A percentile compares a stretch with the other conserved stretches of the same genome.
Evolutionary conservation across 2,888 invertebrate genomes (phyloP).

Genomic region (Trichacis sp.): DNA sequence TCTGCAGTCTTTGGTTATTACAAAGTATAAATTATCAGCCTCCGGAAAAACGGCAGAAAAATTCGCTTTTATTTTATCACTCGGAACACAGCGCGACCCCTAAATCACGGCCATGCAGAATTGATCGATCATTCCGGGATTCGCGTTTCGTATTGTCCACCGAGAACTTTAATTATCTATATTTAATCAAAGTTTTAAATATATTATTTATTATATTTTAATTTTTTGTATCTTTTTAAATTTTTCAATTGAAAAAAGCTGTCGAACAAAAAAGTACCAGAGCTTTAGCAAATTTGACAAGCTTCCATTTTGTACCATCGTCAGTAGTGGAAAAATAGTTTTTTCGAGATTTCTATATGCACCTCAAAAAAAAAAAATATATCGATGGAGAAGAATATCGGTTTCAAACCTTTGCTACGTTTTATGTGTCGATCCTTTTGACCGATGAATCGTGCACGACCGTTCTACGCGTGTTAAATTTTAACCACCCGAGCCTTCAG

Average conservation of each 20-base stretch:
- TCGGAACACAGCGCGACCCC: neutral
- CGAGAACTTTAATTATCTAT: too few species aligned
- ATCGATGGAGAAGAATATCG: neutral
- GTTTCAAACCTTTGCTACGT: neutral
- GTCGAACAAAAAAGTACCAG: too few species aligned
- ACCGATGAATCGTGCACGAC: neutral
- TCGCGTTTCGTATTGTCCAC: neutral
- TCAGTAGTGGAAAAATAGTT: neutral
- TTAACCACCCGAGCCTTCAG: neutral
- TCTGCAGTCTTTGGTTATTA: constrained; percentile 7
- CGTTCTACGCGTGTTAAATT: neutral
- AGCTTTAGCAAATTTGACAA: neutral
- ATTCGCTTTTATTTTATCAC: neutral
- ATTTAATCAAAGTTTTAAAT: too few species aligned
- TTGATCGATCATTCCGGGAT: neutral
- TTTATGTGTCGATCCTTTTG: too few species aligned
- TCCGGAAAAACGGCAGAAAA: constrained; percentile 4
- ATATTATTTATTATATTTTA: too few species aligned
- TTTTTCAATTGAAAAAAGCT: too few species aligned
- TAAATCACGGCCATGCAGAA: constrained; percentile 2
- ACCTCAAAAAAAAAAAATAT: neutral
- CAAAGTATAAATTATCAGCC: constrained; percentile 8
- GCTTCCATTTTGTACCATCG: neutral
- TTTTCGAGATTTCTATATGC: neutral
- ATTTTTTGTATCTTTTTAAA: too few species aligned